These are phyloP conservation scores for Macrophya annulata DNA, from an alignment of 2,888 invertebrate genomes.

Conservation along the genomic window DNA sequence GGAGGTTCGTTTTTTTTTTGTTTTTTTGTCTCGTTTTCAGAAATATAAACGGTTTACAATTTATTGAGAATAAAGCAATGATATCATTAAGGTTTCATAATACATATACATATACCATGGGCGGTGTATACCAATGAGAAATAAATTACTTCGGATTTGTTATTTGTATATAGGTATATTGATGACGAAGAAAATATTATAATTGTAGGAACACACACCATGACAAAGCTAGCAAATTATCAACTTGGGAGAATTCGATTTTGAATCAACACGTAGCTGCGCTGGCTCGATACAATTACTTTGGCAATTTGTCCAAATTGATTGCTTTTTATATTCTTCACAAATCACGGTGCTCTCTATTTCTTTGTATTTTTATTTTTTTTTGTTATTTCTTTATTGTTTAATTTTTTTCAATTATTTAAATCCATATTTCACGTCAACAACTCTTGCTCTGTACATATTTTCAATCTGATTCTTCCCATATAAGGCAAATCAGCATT, in stretches of 20 bases:
- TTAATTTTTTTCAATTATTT: background rate
- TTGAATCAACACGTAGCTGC: slow-evolving; percentile 32
- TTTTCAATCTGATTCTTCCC: slow-evolving; percentile 51
- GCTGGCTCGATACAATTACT: slow-evolving; percentile 34
- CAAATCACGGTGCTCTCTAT: background rate
- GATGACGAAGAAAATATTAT: background rate
- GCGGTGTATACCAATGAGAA: background rate
- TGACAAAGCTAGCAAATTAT: slow-evolving; percentile 36
- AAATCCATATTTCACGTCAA: slow-evolving; percentile 12
- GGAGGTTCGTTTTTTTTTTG: background rate
- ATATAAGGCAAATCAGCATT: slow-evolving; percentile 40
- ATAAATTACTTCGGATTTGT: slow-evolving; percentile 8
- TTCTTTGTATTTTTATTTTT: slow-evolving; percentile 9
- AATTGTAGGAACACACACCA: slow-evolving; percentile 54
- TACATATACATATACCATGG: background rate
- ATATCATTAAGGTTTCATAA: background rate
- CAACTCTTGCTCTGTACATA: slow-evolving; percentile 49
- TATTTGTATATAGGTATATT: slow-evolving; percentile 18
- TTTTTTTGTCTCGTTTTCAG: background rate
- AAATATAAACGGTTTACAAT: background rate
- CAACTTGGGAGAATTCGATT: slow-evolving; percentile 21
- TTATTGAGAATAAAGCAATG: background rate
- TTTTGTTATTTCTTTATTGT: slow-evolving; percentile 11
- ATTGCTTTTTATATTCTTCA: slow-evolving; percentile 14
- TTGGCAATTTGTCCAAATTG: slow-evolving; percentile 39